These are phyloP conservation scores for Turnix velox DNA, from an alignment of 2,113 vertebrate species.

Conservation along the genomic window DNA sequence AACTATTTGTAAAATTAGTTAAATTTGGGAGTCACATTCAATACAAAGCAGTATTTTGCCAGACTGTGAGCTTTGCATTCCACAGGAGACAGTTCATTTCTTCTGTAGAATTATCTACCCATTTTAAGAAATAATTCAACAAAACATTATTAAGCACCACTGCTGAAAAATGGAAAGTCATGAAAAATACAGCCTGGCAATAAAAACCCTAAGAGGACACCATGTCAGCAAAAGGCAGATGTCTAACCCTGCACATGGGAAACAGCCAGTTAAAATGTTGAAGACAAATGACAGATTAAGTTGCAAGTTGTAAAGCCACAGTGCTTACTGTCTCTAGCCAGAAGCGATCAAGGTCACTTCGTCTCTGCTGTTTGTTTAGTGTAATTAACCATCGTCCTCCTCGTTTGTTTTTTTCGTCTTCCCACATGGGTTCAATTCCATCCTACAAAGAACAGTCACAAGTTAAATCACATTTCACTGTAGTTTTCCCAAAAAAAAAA, in stretches of 20 bases:
- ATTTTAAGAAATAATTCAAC: background rate
- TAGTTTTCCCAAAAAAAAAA: background rate
- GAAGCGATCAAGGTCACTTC: constrained; percentile 93
- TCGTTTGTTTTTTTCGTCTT: constrained; percentile 91
- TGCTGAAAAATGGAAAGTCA: background rate
- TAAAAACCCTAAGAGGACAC: background rate
- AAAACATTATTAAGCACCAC: background rate
- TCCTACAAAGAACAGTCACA: constrained; percentile 75
- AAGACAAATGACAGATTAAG: background rate
- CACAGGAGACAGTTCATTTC: background rate
- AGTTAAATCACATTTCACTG: background rate
- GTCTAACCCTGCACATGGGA: background rate
- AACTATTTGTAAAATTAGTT: background rate
- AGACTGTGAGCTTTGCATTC: too few relatives aligned
- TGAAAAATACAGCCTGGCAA: background rate
- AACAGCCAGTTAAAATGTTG: background rate
- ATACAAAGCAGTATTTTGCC: background rate
- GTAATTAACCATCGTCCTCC: constrained; percentile 97
- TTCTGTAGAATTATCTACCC: background rate
- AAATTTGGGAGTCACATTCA: background rate
- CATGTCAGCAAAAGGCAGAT: background rate
- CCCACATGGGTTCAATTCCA: constrained; percentile 98
- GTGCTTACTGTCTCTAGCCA: constrained; percentile 94
- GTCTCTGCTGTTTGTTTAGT: constrained; percentile 93
- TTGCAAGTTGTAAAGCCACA: background rate